Conservation (phyloP, 2,797 vertebrate species). For the Champsocephalus gunnari region DNA sequence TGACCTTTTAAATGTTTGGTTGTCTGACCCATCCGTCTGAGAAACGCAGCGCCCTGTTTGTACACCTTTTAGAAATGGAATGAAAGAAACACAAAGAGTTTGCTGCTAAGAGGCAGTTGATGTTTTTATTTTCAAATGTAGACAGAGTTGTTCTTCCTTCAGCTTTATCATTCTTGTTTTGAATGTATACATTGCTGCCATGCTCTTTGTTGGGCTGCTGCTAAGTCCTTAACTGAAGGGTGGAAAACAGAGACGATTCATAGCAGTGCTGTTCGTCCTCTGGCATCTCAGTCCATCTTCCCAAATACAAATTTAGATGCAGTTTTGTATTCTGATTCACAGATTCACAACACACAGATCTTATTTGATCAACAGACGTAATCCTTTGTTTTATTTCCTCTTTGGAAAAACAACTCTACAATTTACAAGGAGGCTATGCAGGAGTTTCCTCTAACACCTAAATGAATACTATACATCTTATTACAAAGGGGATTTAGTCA, state of each 20-base stretch:
- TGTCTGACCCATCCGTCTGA: neutral
- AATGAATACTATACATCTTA: conserved; percentile 63
- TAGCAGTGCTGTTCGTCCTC: conserved; percentile 2
- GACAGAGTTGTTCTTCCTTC: neutral
- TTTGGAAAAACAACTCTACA: conserved; percentile 27
- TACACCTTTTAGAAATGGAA: conserved; percentile 41
- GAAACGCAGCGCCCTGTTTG: conserved; percentile 17
- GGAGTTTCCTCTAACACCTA: conserved; percentile 52
- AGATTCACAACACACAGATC: conserved; percentile 20
- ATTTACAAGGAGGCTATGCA: conserved; percentile 22
- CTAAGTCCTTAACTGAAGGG: conserved; percentile 21
- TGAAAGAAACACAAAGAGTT: conserved; percentile 28
- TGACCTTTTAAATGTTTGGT: conserved; percentile 59
- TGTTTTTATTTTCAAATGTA: conserved; percentile 11
- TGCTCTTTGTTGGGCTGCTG: conserved; percentile 13
- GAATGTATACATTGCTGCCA: neutral
- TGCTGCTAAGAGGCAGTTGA: conserved; percentile 9
- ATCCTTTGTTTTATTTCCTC: conserved; percentile 46
- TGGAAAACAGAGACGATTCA: conserved; percentile 41
- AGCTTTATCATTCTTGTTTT: conserved; percentile 3
- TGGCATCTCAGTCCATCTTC: conserved; percentile 24
- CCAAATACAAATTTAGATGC: conserved; percentile 11
- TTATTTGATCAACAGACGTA: conserved; percentile 6
- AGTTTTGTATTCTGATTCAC: conserved; percentile 11
- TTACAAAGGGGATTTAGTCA: conserved; percentile 69